Evolutionary conservation across 2,888 invertebrate genomes (phyloP).

Genomic region (Oasisia sp.): DNA sequence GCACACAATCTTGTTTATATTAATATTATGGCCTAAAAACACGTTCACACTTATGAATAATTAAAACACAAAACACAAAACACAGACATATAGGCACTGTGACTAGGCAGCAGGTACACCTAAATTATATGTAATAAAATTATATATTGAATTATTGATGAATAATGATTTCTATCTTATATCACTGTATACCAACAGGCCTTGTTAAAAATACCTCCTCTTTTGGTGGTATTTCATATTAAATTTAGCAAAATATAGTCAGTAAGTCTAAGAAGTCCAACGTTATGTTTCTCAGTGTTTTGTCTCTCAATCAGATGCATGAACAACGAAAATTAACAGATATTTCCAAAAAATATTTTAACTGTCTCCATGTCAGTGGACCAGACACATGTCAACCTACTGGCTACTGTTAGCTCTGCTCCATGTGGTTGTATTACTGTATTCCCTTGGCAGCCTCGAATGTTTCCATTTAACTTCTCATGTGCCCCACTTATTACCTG

Average conservation of each 20-base stretch:
- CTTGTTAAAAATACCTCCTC: neutral
- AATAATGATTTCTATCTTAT: neutral
- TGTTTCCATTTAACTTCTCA: neutral
- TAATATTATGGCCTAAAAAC: no score
- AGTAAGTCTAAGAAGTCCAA: neutral
- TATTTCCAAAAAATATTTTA: neutral
- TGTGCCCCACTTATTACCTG: neutral
- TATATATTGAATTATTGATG: no score
- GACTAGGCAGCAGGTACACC: no score
- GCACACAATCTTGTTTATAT: no score
- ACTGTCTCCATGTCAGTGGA: neutral
- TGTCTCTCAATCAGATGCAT: neutral
- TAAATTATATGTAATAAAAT: no score
- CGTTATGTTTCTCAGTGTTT: neutral
- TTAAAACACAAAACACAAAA: no score
- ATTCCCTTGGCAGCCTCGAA: neutral
- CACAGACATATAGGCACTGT: no score
- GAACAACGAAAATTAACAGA: neutral
- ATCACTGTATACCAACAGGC: neutral
- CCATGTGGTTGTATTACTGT: neutral
- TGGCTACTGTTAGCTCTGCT: neutral
- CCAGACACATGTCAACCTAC: neutral
- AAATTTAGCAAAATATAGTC: neutral
- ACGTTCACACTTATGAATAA: no score
- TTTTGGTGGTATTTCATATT: neutral